phyloP scores from a whole-genome alignment of 2,888 invertebrate genomes.

The Eilema caniola region DNA sequence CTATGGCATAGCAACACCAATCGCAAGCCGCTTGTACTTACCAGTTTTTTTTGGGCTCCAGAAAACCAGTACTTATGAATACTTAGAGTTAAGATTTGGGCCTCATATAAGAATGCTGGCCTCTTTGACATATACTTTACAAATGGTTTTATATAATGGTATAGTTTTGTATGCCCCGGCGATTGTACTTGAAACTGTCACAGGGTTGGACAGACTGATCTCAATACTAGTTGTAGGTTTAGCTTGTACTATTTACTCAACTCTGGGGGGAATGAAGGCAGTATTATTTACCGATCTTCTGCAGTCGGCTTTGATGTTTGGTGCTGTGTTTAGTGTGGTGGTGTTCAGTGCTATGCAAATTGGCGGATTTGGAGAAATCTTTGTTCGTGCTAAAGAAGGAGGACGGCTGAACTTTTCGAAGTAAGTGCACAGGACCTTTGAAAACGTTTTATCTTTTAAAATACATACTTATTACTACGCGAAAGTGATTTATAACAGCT shows the following conservation, averaged over 20 bases:
- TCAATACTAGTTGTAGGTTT: conserved; percentile 92
- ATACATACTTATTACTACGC: too few relatives aligned
- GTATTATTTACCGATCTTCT: conserved; percentile 95
- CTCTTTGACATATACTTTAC: conserved; percentile 94
- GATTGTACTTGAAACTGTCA: conserved; percentile 94
- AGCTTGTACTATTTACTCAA: conserved; percentile 95
- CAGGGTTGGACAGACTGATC: conserved; percentile 90
- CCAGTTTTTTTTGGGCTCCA: conserved; percentile 95
- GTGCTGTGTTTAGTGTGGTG: conserved; percentile 92
- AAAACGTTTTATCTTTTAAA: background rate
- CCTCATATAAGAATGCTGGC: conserved; percentile 91
- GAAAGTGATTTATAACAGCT: too few relatives aligned
- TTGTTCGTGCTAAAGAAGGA: conserved; percentile 89
- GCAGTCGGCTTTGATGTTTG: conserved; percentile 95
- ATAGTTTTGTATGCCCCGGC: conserved; percentile 98
- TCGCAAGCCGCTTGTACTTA: conserved; percentile 92
- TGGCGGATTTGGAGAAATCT: conserved; percentile 91
- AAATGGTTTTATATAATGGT: conserved; percentile 96
- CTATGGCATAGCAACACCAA: conserved; percentile 91
- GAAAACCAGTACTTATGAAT: conserved; percentile 96
- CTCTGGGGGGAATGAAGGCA: conserved; percentile 96
- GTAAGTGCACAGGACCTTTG: conserved; percentile 72
- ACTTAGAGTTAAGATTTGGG: conserved; percentile 95
- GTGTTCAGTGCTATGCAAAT: conserved; percentile 90
- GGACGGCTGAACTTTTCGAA: conserved; percentile 90